These are phyloP conservation scores for Drosophila kepulauana DNA, from an alignment of 1,140 invertebrate species.

Conservation along the genomic window DNA sequence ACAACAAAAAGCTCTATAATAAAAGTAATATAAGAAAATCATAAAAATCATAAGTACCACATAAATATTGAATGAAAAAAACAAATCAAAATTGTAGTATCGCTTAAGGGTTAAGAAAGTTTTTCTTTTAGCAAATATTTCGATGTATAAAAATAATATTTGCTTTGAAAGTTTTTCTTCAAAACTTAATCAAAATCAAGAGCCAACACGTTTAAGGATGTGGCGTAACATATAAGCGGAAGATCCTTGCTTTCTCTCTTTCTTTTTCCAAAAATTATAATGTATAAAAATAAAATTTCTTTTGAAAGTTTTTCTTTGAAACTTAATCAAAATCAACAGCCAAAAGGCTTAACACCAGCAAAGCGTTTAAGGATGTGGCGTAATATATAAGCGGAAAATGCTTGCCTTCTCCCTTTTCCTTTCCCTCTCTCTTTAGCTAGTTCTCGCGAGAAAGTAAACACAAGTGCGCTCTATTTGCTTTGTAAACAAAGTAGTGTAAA, in stretches of 20 bases:
- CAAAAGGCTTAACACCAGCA: not conserved
- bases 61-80: not conserved
- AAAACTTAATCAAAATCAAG: too few species aligned
- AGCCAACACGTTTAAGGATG: not conserved
- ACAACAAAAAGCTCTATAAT: slow-evolving; percentile 56
- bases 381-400: not conserved
- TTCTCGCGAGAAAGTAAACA: not conserved
- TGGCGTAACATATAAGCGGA: not conserved
- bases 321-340: too few species aligned
- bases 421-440: not conserved
- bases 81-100: not conserved
- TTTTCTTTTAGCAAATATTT: too few species aligned
- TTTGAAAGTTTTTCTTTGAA: too few species aligned
- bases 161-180: too few species aligned
- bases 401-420: not conserved
- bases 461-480: not conserved
- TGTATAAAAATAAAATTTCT: too few species aligned
- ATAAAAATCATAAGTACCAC: slow-evolving; percentile 17
- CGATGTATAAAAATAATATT: too few species aligned
- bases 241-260: not conserved
- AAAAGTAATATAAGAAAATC: slow-evolving; percentile 32
- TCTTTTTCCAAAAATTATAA: too few species aligned
- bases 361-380: not conserved
- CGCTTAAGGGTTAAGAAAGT: not conserved
- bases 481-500: slow-evolving; percentile 6